Evolutionary conservation across 1,140 invertebrate genomes (phyloP), one percentile per base, ranked within the genome.

Genomic region (Riptortus pedestris): DNA sequence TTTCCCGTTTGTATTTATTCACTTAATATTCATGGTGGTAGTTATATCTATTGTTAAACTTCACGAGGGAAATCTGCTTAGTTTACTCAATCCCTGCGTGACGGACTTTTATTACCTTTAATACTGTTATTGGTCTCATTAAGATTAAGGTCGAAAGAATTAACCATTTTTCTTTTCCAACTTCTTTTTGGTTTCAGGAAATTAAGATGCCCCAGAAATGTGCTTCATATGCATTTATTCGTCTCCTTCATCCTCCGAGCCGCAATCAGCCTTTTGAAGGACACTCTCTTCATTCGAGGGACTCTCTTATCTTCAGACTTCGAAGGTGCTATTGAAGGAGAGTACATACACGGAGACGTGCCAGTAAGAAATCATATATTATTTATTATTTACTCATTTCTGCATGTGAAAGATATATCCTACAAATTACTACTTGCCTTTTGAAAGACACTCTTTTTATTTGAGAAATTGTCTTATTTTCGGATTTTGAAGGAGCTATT

Each of bases 191-290:
- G 14, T 27, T 55, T 55, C 74, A 85, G 84, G 75, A 79, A 82
- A 71, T 73, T 88, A 51, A 76, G 82, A 68, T 85, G 83, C 71
- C 79, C 83, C 0, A 72, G 83, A 48, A 86, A 86, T 68, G 83
- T 80, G 62, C 73, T 86, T 7, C 85, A 86, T 72, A 79, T 85
- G 71, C 81, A 86, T 66, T 74, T 86, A n/a, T 87, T 86, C 71
- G 72, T 78, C 0, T 85, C 84, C 1, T 86, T 86, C 70, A 83
- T 85, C 60, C 74, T 83, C 20, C 72, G 84, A 55, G 82, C 84
- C 0, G 75, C 78, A 20, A 77, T 83, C 68, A 79, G 79, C 0
- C 72, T 85, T 0, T 68, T 86, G 4, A 83, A 83, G 68, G 78
- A 83, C 60, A 72, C 78, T 9, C 70, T 84, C 1, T 80, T 84